phyloP scores from a whole-genome alignment of 1,140 invertebrate genomes.

The Chlorops oryzae region DNA sequence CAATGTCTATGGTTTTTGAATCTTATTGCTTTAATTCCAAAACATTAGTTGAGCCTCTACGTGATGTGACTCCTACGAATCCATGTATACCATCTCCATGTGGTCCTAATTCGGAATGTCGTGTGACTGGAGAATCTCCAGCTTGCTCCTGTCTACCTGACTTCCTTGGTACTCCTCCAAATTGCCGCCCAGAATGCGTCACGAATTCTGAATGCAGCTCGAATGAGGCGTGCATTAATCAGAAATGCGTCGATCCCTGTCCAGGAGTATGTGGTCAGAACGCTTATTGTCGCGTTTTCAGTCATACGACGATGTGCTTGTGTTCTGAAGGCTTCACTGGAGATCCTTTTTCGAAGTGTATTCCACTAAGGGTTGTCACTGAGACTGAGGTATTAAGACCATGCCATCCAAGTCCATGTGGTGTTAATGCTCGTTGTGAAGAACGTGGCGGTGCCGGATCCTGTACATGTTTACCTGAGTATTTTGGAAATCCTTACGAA shows the following conservation, averaged over 20 bases:
- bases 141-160: slow-evolving; percentile 66
- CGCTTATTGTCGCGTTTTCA: slow-evolving; percentile 38
- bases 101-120: slow-evolving; percentile 68
- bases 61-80: slow-evolving; percentile 43
- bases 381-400: slow-evolving; percentile 41
- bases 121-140: slow-evolving; percentile 55
- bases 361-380: slow-evolving; percentile 56
- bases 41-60: slow-evolving; percentile 43
- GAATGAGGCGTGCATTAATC: slow-evolving; percentile 66
- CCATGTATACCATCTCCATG: slow-evolving; percentile 68
- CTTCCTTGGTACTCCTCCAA: slow-evolving; percentile 70
- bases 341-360: slow-evolving; percentile 53
- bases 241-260: slow-evolving; percentile 51
- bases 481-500: slow-evolving; percentile 66
- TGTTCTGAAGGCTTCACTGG: slow-evolving; percentile 53
- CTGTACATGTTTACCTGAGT: slow-evolving; percentile 65
- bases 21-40: slow-evolving; percentile 55
- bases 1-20: neutral
- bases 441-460: slow-evolving; percentile 59
- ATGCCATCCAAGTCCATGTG: slow-evolving; percentile 56
- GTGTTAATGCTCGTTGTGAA: slow-evolving; percentile 70
- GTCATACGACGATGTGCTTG: slow-evolving; percentile 47
- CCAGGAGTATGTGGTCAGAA: slow-evolving; percentile 34
- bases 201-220: slow-evolving; percentile 72
- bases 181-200: slow-evolving; percentile 74